These are phyloP conservation scores for Timema cristinae DNA, from an alignment of 2,888 invertebrate genomes.

Conservation along the genomic window DNA sequence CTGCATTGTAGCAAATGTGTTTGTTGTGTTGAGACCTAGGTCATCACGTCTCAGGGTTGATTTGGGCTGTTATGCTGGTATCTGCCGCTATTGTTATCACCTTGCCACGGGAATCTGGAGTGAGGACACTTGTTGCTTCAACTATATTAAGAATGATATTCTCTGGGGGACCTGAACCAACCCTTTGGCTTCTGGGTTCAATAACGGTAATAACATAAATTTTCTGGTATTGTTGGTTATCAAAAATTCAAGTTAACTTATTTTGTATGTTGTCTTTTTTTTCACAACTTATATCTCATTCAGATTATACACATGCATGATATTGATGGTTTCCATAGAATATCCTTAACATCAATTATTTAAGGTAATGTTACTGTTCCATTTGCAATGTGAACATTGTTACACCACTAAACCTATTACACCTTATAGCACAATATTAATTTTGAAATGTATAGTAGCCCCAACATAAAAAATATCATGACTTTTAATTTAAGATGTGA, in stretches of 20 bases:
- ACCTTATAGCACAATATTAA: no score
- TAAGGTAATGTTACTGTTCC: no score
- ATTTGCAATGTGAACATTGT: no score
- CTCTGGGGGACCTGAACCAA: conserved; percentile 88
- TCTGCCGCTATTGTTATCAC: conserved; percentile 73
- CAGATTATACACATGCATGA: no score
- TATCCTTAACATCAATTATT: no score
- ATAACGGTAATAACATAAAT: conserved; percentile 60
- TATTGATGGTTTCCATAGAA: no score
- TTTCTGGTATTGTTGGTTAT: not conserved
- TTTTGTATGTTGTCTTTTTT: conserved; percentile 31
- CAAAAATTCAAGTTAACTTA: not conserved
- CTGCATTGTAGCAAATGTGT: no score
- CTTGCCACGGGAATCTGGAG: conserved; percentile 71
- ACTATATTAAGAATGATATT: conserved; percentile 85
- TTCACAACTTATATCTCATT: not conserved
- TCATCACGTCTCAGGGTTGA: conserved; percentile 77
- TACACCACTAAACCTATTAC: no score
- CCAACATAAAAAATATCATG: no score
- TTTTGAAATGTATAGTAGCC: no score
- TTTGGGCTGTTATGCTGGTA: conserved; percentile 75
- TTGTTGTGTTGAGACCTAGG: conserved; percentile 60
- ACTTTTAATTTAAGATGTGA: no score
- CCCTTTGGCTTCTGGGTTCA: conserved; percentile 79
- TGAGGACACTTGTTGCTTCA: conserved; percentile 72